Percentiles rank a stretch among this genome's conserved stretches.
Evolutionary conservation across 1,140 invertebrate genomes (phyloP).

Genomic region (Bombus consobrinus): DNA sequence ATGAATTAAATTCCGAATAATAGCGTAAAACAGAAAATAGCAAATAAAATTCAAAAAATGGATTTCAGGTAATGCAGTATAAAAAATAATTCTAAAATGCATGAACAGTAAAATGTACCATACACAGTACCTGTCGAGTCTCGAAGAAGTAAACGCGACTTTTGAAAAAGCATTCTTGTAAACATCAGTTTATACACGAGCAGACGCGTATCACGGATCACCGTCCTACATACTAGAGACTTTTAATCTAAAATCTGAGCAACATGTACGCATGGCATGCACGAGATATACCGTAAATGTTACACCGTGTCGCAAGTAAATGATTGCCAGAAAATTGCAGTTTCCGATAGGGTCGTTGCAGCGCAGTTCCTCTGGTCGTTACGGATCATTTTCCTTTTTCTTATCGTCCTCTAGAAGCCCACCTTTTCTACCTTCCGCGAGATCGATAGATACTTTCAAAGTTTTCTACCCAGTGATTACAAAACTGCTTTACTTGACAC

Average conservation of each 20-base stretch:
- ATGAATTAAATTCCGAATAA: too few species aligned
- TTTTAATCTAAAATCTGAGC: constrained; percentile 52
- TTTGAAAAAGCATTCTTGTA: constrained; percentile 17
- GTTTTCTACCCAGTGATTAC: constrained; percentile 18
- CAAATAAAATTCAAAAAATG: too few species aligned
- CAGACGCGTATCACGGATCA: constrained; percentile 46
- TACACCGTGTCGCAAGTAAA: constrained; percentile 62
- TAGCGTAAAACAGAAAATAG: too few species aligned
- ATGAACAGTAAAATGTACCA: not conserved
- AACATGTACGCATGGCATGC: not conserved
- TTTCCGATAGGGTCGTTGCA: constrained; percentile 26
- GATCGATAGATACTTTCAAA: constrained; percentile 20
- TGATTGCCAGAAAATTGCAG: constrained; percentile 70
- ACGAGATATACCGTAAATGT: constrained; percentile 35
- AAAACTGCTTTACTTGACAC: not conserved
- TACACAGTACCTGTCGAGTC: not conserved
- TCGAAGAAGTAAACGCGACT: not conserved
- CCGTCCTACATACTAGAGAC: constrained; percentile 47
- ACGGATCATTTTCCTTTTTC: constrained; percentile 20
- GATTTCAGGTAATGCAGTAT: too few species aligned
- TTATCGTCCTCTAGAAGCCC: not conserved
- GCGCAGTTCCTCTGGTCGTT: constrained; percentile 40
- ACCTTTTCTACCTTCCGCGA: not conserved
- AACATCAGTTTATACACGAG: constrained; percentile 15
- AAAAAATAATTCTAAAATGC: not conserved